Evolutionary conservation across 2,797 vertebrate genomes (phyloP).

Genomic region (Botia almorhae): DNA sequence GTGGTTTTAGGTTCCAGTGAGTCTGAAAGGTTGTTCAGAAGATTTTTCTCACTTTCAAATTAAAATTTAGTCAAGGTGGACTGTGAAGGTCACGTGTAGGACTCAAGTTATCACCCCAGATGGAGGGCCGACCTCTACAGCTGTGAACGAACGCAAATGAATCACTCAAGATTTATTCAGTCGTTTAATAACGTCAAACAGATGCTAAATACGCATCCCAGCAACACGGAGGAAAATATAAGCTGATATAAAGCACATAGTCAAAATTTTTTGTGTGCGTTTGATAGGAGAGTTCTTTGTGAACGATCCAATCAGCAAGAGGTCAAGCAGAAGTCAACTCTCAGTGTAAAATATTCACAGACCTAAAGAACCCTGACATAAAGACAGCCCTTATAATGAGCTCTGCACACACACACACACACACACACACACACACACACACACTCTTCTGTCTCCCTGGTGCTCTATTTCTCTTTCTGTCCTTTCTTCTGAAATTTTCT

Average conservation of each 20-base stretch:
- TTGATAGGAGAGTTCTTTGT: constrained; percentile 2
- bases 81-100: constrained; percentile 36
- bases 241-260: constrained; percentile 8
- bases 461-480: constrained; percentile 11
- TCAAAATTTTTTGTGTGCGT: not conserved
- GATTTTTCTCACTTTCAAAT: constrained; percentile 30
- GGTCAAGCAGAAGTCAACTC: constrained; percentile 40
- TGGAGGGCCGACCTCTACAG: constrained; percentile 53
- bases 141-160: constrained; percentile 45
- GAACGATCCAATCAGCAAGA: constrained; percentile 42
- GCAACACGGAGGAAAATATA: not conserved
- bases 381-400: constrained; percentile 46
- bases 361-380: constrained; percentile 45
- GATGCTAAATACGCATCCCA: not conserved
- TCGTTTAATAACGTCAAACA: constrained; percentile 32
- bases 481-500: not conserved
- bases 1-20: too few species aligned
- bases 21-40: constrained; percentile 33
- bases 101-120: constrained; percentile 59
- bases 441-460: constrained; percentile 16
- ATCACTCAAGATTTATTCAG: constrained; percentile 37
- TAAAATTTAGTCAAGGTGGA: constrained; percentile 45
- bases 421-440: not conserved
- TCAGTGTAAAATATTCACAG: constrained; percentile 43
- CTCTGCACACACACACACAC: constrained; percentile 9